Conservation (phyloP, 64 coral and sea anemone species). For the Exaiptasia diaphana region DNA sequence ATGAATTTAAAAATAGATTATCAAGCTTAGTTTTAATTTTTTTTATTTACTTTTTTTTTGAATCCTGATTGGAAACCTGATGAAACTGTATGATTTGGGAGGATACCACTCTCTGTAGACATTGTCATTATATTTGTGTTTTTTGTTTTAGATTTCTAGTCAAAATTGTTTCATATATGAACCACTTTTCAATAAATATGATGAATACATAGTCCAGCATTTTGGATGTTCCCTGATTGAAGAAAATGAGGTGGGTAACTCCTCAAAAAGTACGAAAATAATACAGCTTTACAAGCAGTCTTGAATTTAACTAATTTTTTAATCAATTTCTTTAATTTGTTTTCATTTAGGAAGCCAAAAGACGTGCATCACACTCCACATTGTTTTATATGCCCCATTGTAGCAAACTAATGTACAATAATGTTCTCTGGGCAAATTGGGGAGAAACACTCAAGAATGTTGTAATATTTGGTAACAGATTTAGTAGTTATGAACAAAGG, state of each 20-base stretch:
- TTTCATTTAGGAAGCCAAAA: conserved; percentile 73
- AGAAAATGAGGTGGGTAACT: conserved; percentile 69
- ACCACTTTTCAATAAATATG: conserved; percentile 75
- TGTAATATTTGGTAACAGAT: conserved; percentile 88
- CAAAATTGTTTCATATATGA: conserved; percentile 77
- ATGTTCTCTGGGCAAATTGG: conserved; percentile 97
- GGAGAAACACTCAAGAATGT: conserved; percentile 65
- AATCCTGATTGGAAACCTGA: no score
- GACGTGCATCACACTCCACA: conserved; percentile 44
- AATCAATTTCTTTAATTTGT: not conserved
- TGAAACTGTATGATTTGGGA: no score
- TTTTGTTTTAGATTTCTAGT: conserved; percentile 24
- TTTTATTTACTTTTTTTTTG: no score
- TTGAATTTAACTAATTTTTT: not conserved
- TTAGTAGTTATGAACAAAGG: conserved; percentile 83
- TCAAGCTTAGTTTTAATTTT: no score
- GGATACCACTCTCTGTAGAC: no score
- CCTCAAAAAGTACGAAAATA: not conserved
- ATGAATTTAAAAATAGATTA: not conserved
- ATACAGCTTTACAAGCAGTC: not conserved
- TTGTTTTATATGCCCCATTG: conserved; percentile 92
- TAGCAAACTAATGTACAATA: conserved; percentile 95
- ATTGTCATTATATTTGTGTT: no score
- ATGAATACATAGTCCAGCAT: conserved; percentile 57
- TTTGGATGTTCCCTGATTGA: conserved; percentile 72